phyloP scores from a whole-genome alignment of 2,113 vertebrate genomes.

The Agapornis roseicollis region DNA sequence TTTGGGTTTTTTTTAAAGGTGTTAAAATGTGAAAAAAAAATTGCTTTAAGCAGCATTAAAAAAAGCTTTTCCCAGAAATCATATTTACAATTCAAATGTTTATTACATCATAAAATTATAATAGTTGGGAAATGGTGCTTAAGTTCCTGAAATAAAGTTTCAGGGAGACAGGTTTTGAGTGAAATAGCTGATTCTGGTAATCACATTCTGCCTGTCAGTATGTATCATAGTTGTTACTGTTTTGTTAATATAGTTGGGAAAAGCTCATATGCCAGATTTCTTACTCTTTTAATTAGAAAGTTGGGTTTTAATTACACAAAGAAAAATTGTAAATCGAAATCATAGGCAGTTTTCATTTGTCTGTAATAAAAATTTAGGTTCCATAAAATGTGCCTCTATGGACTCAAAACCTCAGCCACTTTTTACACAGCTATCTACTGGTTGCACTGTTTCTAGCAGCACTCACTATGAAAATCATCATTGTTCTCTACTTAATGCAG shows the following conservation, averaged over 20 bases:
- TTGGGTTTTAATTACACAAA: conserved; percentile 7
- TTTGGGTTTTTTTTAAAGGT: neutral
- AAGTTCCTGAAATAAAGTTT: conserved; percentile 21
- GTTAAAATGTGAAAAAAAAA: neutral
- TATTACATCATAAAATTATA: neutral
- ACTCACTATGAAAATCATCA: neutral
- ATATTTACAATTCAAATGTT: neutral
- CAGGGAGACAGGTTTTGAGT: neutral
- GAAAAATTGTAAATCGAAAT: neutral
- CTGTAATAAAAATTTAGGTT: neutral
- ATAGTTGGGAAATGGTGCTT: neutral
- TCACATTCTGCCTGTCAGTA: neutral
- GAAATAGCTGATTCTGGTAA: neutral
- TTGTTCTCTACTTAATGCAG: neutral
- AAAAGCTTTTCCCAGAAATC: neutral
- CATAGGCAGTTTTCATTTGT: neutral
- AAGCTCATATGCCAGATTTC: neutral
- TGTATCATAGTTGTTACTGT: neutral
- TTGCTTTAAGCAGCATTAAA: neutral
- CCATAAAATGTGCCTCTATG: neutral
- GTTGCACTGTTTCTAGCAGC: neutral
- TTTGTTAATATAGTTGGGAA: neutral
- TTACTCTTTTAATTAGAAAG: neutral
- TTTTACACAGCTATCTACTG: neutral
- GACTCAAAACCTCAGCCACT: neutral